These are phyloP conservation scores for Psilopsiagon aymara DNA, from an alignment of 2,113 vertebrate genomes.

Conservation along the genomic window DNA sequence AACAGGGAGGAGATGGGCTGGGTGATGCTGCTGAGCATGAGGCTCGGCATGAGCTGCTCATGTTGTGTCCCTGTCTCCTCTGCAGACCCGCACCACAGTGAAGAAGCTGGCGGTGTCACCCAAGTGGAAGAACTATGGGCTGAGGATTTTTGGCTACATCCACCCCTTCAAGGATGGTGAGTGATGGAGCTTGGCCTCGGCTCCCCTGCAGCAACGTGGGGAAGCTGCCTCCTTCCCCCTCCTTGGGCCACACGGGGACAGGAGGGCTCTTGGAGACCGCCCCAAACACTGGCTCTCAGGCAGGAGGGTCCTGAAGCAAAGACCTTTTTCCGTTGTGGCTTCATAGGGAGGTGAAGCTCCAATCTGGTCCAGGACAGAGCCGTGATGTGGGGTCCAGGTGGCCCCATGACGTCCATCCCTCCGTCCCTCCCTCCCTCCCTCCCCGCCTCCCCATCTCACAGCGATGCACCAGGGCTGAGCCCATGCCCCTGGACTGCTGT, in stretches of 20 bases:
- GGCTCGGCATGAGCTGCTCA: rapidly evolving
- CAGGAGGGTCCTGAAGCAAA: background rate
- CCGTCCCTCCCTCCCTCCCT: background rate
- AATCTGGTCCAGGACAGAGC: background rate
- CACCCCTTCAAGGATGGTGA: slow-evolving; percentile 96
- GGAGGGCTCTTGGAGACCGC: background rate
- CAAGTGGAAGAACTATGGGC: slow-evolving; percentile 98
- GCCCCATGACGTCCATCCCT: rapidly evolving
- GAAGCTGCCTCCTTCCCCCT: background rate
- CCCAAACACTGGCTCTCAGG: background rate
- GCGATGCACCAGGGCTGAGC: rapidly evolving
- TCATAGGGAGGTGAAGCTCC: background rate
- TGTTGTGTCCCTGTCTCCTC: rapidly evolving
- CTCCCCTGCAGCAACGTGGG: rapidly evolving
- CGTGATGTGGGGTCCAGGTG: rapidly evolving
- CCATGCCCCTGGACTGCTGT: rapidly evolving
- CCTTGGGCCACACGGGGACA: rapidly evolving
- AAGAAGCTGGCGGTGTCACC: slow-evolving; percentile 96
- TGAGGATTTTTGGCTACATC: slow-evolving; percentile 95
- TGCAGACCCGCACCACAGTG: slow-evolving; percentile 89
- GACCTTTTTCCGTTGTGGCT: background rate
- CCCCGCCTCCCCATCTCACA: background rate
- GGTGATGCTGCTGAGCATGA: background rate
- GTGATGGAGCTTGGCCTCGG: background rate
- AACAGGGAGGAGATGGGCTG: rapidly evolving